Conservation (phyloP, 2,113 vertebrate genomes). For the Prietella phreatophila region DNA sequence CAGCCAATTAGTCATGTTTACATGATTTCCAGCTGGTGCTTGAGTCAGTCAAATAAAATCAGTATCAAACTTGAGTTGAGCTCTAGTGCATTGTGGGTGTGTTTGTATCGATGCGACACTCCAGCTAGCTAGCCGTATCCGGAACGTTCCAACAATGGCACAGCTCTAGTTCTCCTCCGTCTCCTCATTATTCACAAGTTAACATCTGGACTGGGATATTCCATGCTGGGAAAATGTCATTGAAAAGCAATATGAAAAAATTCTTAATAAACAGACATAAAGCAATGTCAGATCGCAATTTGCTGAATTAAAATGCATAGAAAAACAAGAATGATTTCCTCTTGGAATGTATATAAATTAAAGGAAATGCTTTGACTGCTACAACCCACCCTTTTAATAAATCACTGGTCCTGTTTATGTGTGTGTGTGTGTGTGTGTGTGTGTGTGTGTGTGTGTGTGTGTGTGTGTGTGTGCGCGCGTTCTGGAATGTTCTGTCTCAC, state of each 20-base stretch:
- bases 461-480: background rate
- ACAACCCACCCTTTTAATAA: background rate
- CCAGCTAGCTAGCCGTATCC: background rate
- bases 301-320: background rate
- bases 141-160: background rate
- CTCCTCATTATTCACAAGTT: background rate
- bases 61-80: slow-evolving; percentile 31
- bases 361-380: background rate
- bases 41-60: slow-evolving; percentile 32
- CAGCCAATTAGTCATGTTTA: slow-evolving; percentile 47
- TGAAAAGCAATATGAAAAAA: background rate
- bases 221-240: background rate
- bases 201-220: background rate
- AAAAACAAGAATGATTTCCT: background rate
- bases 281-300: background rate
- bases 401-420: background rate
- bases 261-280: background rate
- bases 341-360: background rate
- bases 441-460: background rate
- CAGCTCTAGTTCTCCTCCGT: background rate
- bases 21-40: slow-evolving; percentile 39
- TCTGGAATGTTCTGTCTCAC: background rate
- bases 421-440: background rate
- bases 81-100: background rate
- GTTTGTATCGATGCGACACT: background rate